A percentile compares a stretch with the other conserved stretches of the same genome.
phyloP scores from a whole-genome alignment of 2,113 vertebrate genomes.

The Numenius arquata region DNA sequence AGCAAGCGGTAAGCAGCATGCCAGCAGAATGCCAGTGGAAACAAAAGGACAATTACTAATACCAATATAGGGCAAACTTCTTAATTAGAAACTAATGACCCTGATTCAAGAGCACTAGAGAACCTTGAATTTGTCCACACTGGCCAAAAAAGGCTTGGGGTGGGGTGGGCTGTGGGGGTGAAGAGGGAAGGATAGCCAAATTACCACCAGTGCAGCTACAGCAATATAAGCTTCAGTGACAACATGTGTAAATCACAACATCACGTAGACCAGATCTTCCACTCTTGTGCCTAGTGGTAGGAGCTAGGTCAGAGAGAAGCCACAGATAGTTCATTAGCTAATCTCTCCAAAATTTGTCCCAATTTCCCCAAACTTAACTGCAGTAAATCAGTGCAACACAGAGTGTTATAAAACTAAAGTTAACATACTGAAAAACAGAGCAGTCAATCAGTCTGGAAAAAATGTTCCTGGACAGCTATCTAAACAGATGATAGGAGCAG shows the following conservation, averaged over 20 bases:
- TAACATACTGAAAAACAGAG: neutral
- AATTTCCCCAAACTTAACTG: neutral
- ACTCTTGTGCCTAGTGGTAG: neutral
- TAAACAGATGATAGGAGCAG: neutral
- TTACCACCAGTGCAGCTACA: neutral
- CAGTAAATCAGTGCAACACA: neutral
- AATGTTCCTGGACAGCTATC: neutral
- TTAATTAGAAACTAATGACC: neutral
- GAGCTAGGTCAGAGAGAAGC: neutral
- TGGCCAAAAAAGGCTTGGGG: neutral
- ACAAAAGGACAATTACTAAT: neutral
- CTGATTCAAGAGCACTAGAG: neutral
- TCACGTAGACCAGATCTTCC: neutral
- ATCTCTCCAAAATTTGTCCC: neutral
- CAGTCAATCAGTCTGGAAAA: neutral
- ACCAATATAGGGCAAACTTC: neutral
- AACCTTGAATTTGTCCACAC: neutral
- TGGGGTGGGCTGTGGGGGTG: accelerated
- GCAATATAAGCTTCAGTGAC: neutral
- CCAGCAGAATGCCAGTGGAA: neutral
- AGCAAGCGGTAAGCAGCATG: neutral
- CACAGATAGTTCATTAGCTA: neutral
- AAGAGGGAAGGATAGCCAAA: neutral
- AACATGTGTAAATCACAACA: neutral
- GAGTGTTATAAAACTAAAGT: neutral